A percentile compares a stretch with the other conserved stretches of the same genome.
Conservation (phyloP, 1,140 invertebrate genomes). For the Drosophila serrata region DNA sequence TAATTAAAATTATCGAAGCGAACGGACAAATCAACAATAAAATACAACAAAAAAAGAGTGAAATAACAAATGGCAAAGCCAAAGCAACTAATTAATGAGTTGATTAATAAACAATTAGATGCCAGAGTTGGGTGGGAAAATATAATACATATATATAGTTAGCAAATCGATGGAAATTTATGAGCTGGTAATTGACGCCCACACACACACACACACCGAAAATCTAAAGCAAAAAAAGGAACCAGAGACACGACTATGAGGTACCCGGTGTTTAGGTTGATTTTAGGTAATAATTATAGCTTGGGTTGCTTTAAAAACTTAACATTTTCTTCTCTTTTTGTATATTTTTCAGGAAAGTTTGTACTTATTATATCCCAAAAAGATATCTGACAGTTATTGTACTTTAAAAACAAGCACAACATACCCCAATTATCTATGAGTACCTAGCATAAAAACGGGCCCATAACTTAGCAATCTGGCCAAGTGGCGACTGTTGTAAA, state of each 20-base stretch:
- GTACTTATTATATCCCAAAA: too few relatives aligned
- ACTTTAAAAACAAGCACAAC: not conserved
- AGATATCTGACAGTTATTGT: not conserved
- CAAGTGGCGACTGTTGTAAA: conserved; percentile 65
- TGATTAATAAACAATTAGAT: conserved; percentile 74
- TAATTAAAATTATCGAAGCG: conserved; percentile 75
- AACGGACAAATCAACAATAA: conserved; percentile 49
- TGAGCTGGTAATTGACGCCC: conserved; percentile 65
- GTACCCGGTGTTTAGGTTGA: not conserved
- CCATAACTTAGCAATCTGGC: conserved; percentile 36
- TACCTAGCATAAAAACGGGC: conserved; percentile 13
- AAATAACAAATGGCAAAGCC: conserved; percentile 46
- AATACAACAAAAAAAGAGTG: conserved; percentile 7
- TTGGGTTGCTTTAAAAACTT: not conserved
- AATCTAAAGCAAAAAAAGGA: not conserved
- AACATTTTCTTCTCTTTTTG: not conserved
- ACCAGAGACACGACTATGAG: not conserved
- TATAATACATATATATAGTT: conserved; percentile 18
- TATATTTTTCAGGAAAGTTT: not conserved
- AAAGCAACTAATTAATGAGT: conserved; percentile 58
- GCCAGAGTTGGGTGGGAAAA: conserved; percentile 12
- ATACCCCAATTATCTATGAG: not conserved
- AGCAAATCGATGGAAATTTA: conserved; percentile 58
- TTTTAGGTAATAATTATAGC: not conserved
- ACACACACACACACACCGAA: conserved; percentile 50